phyloP scores from a whole-genome alignment of 2,797 vertebrate genomes.

The Spea hammondii region DNA sequence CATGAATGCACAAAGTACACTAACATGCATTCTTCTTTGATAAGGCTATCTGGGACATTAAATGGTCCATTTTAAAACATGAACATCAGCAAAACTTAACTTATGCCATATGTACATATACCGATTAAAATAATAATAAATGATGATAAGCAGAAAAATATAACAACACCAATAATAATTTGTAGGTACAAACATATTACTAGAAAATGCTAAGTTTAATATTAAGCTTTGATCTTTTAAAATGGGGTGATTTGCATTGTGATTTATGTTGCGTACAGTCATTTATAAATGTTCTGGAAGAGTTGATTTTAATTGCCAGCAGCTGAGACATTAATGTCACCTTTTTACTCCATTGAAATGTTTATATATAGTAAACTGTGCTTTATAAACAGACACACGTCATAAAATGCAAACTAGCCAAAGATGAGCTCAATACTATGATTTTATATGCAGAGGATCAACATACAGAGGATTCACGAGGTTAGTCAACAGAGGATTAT shows the following conservation, averaged over 20 bases:
- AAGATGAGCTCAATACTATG: conserved; percentile 38
- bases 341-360: conserved; percentile 43
- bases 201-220: background rate
- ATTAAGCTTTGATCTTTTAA: conserved; percentile 17
- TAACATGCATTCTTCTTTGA: too few species aligned
- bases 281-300: conserved; percentile 40
- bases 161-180: too few species aligned
- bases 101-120: too few species aligned
- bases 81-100: too few species aligned
- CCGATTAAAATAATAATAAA: too few species aligned
- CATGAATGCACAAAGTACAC: too few species aligned
- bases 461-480: too few species aligned
- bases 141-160: too few species aligned
- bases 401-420: conserved; percentile 46
- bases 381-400: conserved; percentile 41
- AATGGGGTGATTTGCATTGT: conserved; percentile 15
- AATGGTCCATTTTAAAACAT: too few species aligned
- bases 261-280: conserved; percentile 13
- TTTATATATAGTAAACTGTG: conserved; percentile 45
- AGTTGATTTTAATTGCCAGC: conserved; percentile 45
- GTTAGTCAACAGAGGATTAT: too few species aligned
- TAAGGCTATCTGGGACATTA: too few species aligned
- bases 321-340: conserved; percentile 47
- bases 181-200: too few species aligned
- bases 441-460: conserved; percentile 42